Evolutionary conservation across 2,113 vertebrate species (phyloP).

Genomic region (Emydocephalus ijimae): DNA sequence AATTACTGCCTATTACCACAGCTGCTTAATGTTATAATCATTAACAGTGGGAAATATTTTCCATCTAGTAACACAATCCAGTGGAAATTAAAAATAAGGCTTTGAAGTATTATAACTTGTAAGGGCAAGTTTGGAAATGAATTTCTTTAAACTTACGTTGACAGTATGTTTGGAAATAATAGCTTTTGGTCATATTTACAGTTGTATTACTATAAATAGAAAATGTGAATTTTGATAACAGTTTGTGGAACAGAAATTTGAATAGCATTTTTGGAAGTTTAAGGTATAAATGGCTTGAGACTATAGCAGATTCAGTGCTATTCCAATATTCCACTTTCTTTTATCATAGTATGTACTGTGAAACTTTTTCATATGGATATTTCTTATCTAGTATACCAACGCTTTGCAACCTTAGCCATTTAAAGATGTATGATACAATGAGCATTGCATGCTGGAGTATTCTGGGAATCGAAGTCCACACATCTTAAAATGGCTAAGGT

Average conservation of each 20-base stretch:
- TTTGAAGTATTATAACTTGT: slow-evolving; percentile 66
- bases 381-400: not conserved
- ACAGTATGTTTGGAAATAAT: slow-evolving; percentile 1
- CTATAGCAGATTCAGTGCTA: not conserved
- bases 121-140: slow-evolving; percentile 48
- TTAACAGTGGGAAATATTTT: slow-evolving; percentile 60
- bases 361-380: not conserved
- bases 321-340: not conserved
- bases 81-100: slow-evolving; percentile 29
- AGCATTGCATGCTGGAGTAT: not conserved
- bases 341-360: not conserved
- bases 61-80: slow-evolving; percentile 63
- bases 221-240: slow-evolving; percentile 12
- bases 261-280: not conserved
- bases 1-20: slow-evolving; percentile 49
- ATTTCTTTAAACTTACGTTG: slow-evolving; percentile 20
- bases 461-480: not conserved
- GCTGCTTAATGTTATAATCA: slow-evolving; percentile 47
- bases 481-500: not conserved
- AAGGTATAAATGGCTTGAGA: not conserved
- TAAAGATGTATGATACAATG: not conserved
- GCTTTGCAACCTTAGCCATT: not conserved
- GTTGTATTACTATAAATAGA: slow-evolving; percentile 6
- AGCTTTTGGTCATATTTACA: slow-evolving; percentile 3
- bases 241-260: not conserved